Evolutionary conservation across 2,797 vertebrate species (phyloP), one percentile per base, ranked within the genome.

Genomic region (Sebastes diaconus): DNA sequence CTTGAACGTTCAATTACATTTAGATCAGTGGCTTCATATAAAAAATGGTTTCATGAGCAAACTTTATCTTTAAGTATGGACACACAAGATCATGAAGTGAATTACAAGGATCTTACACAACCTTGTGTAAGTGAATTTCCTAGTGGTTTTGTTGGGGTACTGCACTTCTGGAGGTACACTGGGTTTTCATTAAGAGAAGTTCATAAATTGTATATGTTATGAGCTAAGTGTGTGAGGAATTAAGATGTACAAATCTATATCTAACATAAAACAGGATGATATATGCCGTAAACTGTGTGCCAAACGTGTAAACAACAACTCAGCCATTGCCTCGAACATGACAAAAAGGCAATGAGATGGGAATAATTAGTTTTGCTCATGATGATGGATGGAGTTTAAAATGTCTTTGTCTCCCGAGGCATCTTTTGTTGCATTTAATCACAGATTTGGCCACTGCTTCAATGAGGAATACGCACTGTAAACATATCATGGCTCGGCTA

Each of bases 1-100:
- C 66, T 75, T 83, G 57, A 87, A 72, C 25, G 25, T 79, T 83
- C 59, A 80, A 79, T 86, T 87, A 75, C 25, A 60, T 70, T 75
- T 66, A 54, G 16, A 87, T 74, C n/a, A 72, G 52, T 8, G 6
- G 50, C 52, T 74, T 75, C 20, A 54, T 22, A 73, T 67, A 57
- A 79, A 79, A 79, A 73, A 58, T 0, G 6, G 2, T 9, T 13
- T 34, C 4, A 59, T 14, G 6, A 64, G 34, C 16, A 32, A 71
- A 70, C n/a, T 12, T 42, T 30, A 20, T 39, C 7, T 42, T 27
- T 12, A 34, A 73, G 60, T 27, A 39, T 22, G 24, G 14, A 71
- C 65, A 59, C 29, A 29, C 1, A 9, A 57, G 8, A 58, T 73
- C 30, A 60, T 58, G 29, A 50, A 39, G 36, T 3, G 1, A 72